phyloP scores from a whole-genome alignment of 2,113 vertebrate species.

The Aleadryas rufinucha region DNA sequence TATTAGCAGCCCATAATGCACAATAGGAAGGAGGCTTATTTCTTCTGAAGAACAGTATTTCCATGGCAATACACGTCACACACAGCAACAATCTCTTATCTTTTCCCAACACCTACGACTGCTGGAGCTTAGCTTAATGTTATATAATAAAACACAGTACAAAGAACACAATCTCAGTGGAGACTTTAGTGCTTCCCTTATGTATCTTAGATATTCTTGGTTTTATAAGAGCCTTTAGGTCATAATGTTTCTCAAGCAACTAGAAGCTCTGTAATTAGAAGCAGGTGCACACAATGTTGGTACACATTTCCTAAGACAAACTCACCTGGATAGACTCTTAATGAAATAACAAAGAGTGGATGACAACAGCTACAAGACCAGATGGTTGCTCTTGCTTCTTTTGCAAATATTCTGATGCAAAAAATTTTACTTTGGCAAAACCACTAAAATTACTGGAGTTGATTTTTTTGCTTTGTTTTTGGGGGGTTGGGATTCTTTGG shows the following conservation, averaged over 20 bases:
- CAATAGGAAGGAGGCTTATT: neutral
- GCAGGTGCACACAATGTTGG: neutral
- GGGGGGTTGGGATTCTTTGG: neutral
- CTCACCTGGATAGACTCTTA: neutral
- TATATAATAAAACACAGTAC: neutral
- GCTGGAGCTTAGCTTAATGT: neutral
- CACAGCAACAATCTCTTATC: neutral
- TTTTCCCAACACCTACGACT: neutral
- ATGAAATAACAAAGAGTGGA: neutral
- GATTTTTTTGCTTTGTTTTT: neutral
- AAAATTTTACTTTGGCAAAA: neutral
- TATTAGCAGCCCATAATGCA: neutral
- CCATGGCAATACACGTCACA: conserved; percentile 6
- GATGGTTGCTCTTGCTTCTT: neutral
- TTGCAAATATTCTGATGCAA: neutral
- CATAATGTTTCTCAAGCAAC: neutral
- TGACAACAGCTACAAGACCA: neutral
- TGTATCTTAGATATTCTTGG: neutral
- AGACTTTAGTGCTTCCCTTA: neutral
- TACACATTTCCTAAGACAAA: neutral
- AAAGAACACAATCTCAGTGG: neutral
- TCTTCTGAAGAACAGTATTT: neutral
- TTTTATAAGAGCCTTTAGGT: neutral
- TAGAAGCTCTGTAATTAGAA: neutral
- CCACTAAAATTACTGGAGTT: neutral